Conservation (phyloP, 2,888 invertebrate genomes). For the Mantis religiosa region DNA sequence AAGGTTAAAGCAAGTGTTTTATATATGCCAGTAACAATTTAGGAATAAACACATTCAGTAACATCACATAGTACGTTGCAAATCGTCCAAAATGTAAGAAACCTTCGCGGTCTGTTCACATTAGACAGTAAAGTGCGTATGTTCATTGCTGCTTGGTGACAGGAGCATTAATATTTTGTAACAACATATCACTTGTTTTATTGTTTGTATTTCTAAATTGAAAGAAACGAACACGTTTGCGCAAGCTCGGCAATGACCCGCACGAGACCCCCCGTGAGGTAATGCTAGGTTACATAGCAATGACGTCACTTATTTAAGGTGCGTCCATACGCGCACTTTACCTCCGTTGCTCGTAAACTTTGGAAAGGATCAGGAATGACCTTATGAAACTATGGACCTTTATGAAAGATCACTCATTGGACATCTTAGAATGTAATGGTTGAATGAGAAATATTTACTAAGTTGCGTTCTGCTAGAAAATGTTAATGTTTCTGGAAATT, state of each 20-base stretch:
- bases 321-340: neutral
- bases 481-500: too few relatives aligned
- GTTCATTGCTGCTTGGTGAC: neutral
- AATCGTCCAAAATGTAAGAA: too few relatives aligned
- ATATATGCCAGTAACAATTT: too few relatives aligned
- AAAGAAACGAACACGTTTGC: neutral
- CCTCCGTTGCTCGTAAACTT: neutral
- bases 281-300: neutral
- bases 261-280: neutral
- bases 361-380: neutral
- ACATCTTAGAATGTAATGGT: too few relatives aligned
- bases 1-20: too few relatives aligned
- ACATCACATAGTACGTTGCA: too few relatives aligned
- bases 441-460: too few relatives aligned
- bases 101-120: too few relatives aligned
- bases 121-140: neutral
- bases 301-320: neutral
- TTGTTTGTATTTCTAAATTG: neutral
- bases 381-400: neutral
- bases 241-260: neutral
- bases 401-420: too few relatives aligned
- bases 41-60: too few relatives aligned
- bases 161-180: neutral
- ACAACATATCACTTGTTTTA: neutral
- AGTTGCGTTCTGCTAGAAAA: too few relatives aligned